Evolutionary conservation across 2,797 vertebrate species (phyloP), one percentile per base, ranked within the genome.

Genomic region (Melanogrammus aeglefinus): DNA sequence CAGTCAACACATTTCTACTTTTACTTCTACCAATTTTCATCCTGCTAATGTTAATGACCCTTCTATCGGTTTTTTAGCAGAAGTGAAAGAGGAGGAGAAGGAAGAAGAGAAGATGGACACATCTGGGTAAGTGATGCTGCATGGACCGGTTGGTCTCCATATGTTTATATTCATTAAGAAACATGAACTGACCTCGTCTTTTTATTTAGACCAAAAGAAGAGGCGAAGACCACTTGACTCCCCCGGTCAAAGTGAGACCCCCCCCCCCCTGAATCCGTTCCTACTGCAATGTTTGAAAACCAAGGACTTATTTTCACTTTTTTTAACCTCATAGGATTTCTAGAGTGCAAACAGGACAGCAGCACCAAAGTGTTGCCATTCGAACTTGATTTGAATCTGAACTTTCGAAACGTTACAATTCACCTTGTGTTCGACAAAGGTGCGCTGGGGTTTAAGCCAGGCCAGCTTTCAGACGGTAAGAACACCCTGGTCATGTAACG

Each of bases 31-130:
- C 6, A 36, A 36, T 36, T 36, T 6, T 6, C 35, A 6, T 36
- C 6, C 35, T 36, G 35, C 35, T 36, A 36, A 36, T 36, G 35
- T 36, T 36, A 57, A 57, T n/a, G 6, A 71, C 9, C 69, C 69
- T 72, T 72, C 33, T 35, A 21, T 35, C 31, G 14, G 14, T 14
- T 72, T 6, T 6, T 9, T 89, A 78, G 18, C 73, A 97, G 98
- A 98, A 83, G 94, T 96, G 76, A 96, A 97, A 78, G 97, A 99
- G 83, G 96, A 98, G 72, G 96, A 98, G 74, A 98, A 98, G 82
- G 92, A 93, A 47, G 96, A 96, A 82, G 97, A 99, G 78, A 98
- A 97, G 90, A 94, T 96, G 91, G 96, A 99, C 83, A 95, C 95
- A 80, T 97, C 97, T 92, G 96, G 96, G 98, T 98, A 87, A 94